Evolutionary conservation across 1,140 invertebrate species (phyloP), one percentile per base, ranked within the genome.

Genomic region (Dinothrombium tinctorium): DNA sequence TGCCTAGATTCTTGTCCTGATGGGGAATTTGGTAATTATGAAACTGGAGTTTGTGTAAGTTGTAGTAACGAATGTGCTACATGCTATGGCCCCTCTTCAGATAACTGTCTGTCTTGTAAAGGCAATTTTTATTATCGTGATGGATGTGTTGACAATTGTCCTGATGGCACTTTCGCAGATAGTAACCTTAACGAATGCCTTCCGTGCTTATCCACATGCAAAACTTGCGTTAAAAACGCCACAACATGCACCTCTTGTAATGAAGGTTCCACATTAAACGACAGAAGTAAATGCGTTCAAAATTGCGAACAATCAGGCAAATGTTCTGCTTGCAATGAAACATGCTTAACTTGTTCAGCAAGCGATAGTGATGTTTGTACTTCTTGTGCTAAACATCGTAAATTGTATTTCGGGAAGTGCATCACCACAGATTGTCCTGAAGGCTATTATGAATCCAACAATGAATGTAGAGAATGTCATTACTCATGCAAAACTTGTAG

Each of bases 331-430:
- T 86, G 80, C 56, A 76, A 82, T 53, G 59, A 76, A 14, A 74
- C 74, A 20, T 87, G 82, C 54, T 69, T 71, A 49, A 77, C 76
- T 2, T 89, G 83, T 56, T 71, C 59, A 62, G 52, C 79, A 69
- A 76, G 77, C 1, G 61, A 74, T 17, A 64, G 73, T 20, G 73
- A 78, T 55, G 74, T 84, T 53, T 86, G 81, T 57, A 74, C 82
- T 0, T 71, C 68, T 11, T 87, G 81, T 59, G 73, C 73, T 0
- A 54, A 59, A 5, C 72, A 71, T 9, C 78, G 73, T 72, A 69
- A 74, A 53, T 57, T 83, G 22, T 71, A 76, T 1, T 41, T 36
- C 38, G 42, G 42, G 24, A 40, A 11, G 4, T 43, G 20, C 15
- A 42, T 39, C 23, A 33, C 32, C 15, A 11, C 4, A 15, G 29